These are phyloP conservation scores for Arrhamphus sclerolepis DNA, from an alignment of 2,797 vertebrate species.

Conservation along the genomic window DNA sequence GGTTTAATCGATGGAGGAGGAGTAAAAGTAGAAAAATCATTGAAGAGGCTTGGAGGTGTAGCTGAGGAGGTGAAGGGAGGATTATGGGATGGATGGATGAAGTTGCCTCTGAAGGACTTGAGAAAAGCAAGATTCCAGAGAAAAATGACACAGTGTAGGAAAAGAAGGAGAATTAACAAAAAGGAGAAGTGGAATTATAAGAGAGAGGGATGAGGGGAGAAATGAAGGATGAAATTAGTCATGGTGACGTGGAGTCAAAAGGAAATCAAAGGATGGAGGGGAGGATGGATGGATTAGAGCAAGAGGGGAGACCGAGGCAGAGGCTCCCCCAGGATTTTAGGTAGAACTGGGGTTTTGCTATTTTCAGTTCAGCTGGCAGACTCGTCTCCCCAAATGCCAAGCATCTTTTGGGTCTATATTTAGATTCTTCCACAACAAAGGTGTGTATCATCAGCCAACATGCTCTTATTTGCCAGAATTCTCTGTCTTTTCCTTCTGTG, in stretches of 20 bases:
- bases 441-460: slow-evolving; percentile 57
- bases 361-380: slow-evolving; percentile 40
- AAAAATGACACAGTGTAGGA: not conserved
- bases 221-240: slow-evolving; percentile 37
- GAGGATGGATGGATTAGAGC: slow-evolving; percentile 21
- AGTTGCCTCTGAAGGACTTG: not conserved
- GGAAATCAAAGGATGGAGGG: not conserved
- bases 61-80: not conserved
- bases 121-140: not conserved
- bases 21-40: not conserved
- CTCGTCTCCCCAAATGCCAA: slow-evolving; percentile 50
- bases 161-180: not conserved
- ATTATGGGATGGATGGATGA: slow-evolving; percentile 11
- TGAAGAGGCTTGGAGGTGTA: not conserved
- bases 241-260: slow-evolving; percentile 22
- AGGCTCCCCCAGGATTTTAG: slow-evolving; percentile 43
- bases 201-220: slow-evolving; percentile 14
- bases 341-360: slow-evolving; percentile 37
- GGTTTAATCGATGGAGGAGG: not conserved
- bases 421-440: slow-evolving; percentile 69
- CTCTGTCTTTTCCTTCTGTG: not conserved
- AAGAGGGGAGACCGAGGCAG: slow-evolving; percentile 8
- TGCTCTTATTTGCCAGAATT: slow-evolving; percentile 4
- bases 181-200: slow-evolving; percentile 25
- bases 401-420: slow-evolving; percentile 56